Evolutionary conservation across 1,140 invertebrate genomes (phyloP), one percentile per base, ranked within the genome.

Genomic region (Microvelia longipes): DNA sequence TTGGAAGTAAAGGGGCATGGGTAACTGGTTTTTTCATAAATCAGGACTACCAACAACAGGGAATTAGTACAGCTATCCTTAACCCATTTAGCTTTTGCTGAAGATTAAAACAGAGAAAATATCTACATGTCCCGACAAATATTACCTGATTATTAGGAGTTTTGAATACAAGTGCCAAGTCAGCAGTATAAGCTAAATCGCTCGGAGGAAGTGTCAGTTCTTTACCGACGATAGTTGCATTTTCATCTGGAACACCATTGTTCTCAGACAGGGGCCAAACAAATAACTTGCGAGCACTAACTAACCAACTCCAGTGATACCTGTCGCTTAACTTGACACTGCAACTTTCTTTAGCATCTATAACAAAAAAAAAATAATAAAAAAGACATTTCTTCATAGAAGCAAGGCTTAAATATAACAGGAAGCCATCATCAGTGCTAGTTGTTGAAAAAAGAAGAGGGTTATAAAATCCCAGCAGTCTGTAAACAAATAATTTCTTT

Each of bases 101-200:
- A n/a, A n/a, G n/a, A n/a, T n/a, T n/a, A n/a, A n/a, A n/a, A n/a
- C n/a, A n/a, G n/a, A n/a, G n/a, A n/a, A n/a, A n/a, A n/a, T n/a
- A n/a, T n/a, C n/a, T n/a, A n/a, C n/a, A n/a, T n/a, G n/a, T n/a
- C n/a, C n/a, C n/a, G n/a, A n/a, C n/a, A n/a, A n/a, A n/a, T n/a
- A n/a, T n/a, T 72, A 86, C 85, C 79, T 89, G 88, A 70, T 85
- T 84, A 15, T 87, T 86, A 71, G 83, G 80, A 2, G 83, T 81
- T 64, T 87, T 81, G 77, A 93, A 92, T 5, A 96, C 85, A 72
- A 86, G 86, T 2, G 96, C 89, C 28, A 96, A 83, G 70, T 92
- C 88, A n/a, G 94, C 92, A 78, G 90, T 88, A 78, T 97, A 94
- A 1, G 90, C 90, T 19, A 97, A 81, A 79, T 96, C 94, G 77